phyloP scores from a whole-genome alignment of 2,888 invertebrate genomes.

The Pyrocoelia pectoralis region DNA sequence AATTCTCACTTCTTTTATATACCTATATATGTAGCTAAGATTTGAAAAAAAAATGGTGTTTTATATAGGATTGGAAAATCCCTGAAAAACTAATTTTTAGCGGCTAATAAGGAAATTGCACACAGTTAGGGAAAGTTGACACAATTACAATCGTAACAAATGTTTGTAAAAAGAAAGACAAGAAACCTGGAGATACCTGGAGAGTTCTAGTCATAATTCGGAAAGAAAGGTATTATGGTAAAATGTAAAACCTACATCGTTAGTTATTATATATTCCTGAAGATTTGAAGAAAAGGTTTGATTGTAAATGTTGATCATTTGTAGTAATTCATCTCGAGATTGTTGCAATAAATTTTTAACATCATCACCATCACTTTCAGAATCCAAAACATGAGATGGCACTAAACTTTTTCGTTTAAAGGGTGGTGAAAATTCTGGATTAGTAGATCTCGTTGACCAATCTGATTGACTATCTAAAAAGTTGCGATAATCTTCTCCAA shows the following conservation, averaged over 20 bases:
- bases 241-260: constrained; percentile 52
- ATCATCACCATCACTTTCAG: constrained; percentile 56
- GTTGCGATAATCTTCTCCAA: constrained; percentile 90
- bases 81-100: no score
- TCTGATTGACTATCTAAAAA: constrained; percentile 91
- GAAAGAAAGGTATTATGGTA: no score
- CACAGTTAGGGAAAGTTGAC: no score
- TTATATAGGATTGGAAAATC: no score
- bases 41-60: no score
- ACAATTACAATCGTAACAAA: no score
- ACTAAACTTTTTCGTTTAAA: constrained; percentile 51
- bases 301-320: constrained; percentile 54
- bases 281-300: constrained; percentile 52
- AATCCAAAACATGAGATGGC: constrained; percentile 48
- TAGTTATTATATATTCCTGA: constrained; percentile 52
- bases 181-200: no score
- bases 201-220: no score
- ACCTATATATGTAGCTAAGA: no score
- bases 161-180: no score
- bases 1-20: no score
- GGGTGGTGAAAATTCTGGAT: constrained; percentile 62
- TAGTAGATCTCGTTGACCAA: constrained; percentile 80
- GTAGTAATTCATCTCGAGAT: constrained; percentile 53
- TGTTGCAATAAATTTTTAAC: constrained; percentile 54
- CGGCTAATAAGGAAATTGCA: no score